Base-by-base conservation (phyloP, 2,888 invertebrate genomes). In the Lypha dubia region DNA sequence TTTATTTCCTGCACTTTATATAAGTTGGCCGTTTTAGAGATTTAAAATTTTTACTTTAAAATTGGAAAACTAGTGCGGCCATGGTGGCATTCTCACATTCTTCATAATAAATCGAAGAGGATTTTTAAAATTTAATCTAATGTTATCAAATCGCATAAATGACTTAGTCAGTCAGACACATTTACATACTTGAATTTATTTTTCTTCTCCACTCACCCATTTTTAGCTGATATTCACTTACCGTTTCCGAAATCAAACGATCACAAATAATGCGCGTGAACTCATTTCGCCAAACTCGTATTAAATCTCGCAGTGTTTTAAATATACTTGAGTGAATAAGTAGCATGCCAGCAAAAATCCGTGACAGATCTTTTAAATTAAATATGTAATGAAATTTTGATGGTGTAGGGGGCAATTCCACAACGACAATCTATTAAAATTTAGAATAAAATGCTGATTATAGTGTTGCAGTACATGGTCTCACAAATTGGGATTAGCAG, bases 301-400 rank as follows among this genome's bases (percentile, higher is more conserved):
- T 93, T 41, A 98, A 94, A 83, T 96, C 95, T 17, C 95, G 94
- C 22, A 94, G 92, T 74, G 94, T 94, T 68, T 94, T 93, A 91
- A 96, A 97, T 89, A 94, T 94, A 85, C 93, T 94, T 0, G 96
- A 95, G 51, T 95, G 94, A 11, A 96, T 96, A 83, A 96, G 94
- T 75, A 96, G 94, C 90, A 98, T 91, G 0, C 98, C 98, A 15
- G 95, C 95, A 87, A 95, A 95, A 84, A 98, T 95, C 77, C 97
- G 94, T 0, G 98, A 98, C 87, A 98, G 92, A 93, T 98, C 98
- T 60, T 98, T 94, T 92, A 98, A 94, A 92, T 98, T 98, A 93
- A 98, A 98, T 87, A 98, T 96, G 93, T 98, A 98, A 93, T 98
- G 98, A 93, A 98, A 98, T 92, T 97, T 98, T 6, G 96, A 95